These are phyloP conservation scores for Balaeniceps rex DNA, from an alignment of 2,113 vertebrate species.

Conservation along the genomic window DNA sequence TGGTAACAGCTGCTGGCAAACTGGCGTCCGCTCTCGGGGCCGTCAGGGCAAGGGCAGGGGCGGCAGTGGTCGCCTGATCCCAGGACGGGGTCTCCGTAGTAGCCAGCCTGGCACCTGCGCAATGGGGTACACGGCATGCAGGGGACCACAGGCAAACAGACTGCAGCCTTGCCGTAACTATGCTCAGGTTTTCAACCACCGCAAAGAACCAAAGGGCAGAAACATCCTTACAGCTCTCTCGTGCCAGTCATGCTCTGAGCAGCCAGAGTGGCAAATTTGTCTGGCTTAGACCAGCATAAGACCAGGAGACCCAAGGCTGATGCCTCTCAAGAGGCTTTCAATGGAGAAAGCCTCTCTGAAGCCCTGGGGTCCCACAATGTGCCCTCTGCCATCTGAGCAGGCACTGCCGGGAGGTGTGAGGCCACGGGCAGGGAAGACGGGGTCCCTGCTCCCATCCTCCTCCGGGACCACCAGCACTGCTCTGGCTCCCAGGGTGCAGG, in stretches of 20 bases:
- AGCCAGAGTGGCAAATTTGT: not conserved
- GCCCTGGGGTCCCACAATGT: rapidly evolving
- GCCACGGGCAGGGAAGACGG: rapidly evolving
- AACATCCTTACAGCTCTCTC: not conserved
- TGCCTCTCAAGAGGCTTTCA: not conserved
- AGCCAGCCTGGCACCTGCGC: slow-evolving; percentile 86
- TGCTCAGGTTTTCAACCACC: not conserved
- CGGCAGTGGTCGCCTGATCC: slow-evolving; percentile 94
- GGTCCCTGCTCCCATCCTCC: not conserved
- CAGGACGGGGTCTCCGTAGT: slow-evolving; percentile 89
- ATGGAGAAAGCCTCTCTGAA: not conserved
- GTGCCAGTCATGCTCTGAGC: not conserved
- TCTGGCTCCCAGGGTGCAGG: not conserved
- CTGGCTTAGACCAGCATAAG: not conserved
- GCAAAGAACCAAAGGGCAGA: not conserved
- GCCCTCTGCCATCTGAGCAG: not conserved
- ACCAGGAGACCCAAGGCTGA: not conserved
- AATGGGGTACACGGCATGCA: not conserved
- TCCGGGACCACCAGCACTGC: rapidly evolving
- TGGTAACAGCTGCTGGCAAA: slow-evolving; percentile 89
- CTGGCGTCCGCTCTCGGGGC: slow-evolving; percentile 85
- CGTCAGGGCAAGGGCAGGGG: slow-evolving; percentile 91
- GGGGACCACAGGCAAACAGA: not conserved
- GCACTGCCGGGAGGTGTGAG: not conserved
- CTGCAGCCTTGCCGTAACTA: not conserved